Conservation (phyloP, 2,797 vertebrate genomes). For the Anolis apletophallus region DNA sequence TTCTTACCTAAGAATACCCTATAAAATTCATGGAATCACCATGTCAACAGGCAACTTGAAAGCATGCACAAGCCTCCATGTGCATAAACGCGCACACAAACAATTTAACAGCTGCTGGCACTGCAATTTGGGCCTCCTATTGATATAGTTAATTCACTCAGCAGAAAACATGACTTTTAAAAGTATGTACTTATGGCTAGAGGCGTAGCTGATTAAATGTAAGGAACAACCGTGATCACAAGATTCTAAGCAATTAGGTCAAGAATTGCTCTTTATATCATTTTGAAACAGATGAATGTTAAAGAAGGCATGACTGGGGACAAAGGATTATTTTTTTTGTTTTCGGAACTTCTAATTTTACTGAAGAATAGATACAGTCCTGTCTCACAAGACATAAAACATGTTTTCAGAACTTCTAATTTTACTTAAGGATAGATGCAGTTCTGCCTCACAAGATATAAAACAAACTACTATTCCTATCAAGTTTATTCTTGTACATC, state of each 20-base stretch:
- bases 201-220: slow-evolving; percentile 44
- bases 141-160: slow-evolving; percentile 37
- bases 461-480: not conserved
- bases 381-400: not conserved
- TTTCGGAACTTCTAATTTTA: slow-evolving; percentile 32
- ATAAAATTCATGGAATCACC: too few species aligned
- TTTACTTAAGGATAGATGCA: too few species aligned
- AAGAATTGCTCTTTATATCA: slow-evolving; percentile 59
- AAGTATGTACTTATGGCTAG: slow-evolving; percentile 53
- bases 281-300: slow-evolving; percentile 53
- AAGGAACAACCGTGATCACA: slow-evolving; percentile 51
- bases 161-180: slow-evolving; percentile 37
- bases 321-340: slow-evolving; percentile 43
- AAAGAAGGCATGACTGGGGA: slow-evolving; percentile 48
- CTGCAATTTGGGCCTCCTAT: not conserved
- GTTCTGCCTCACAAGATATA: too few species aligned
- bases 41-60: too few species aligned
- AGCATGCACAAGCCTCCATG: too few species aligned
- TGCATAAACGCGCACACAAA: too few species aligned
- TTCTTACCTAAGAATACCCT: too few species aligned
- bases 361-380: not conserved
- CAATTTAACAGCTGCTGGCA: slow-evolving; percentile 10
- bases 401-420: too few species aligned
- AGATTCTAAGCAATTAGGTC: slow-evolving; percentile 68
- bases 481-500: not conserved